A percentile compares a stretch with the other conserved stretches of the same genome.
phyloP scores from a whole-genome alignment of 2,888 invertebrate species.

The Harpalus rubripes region DNA sequence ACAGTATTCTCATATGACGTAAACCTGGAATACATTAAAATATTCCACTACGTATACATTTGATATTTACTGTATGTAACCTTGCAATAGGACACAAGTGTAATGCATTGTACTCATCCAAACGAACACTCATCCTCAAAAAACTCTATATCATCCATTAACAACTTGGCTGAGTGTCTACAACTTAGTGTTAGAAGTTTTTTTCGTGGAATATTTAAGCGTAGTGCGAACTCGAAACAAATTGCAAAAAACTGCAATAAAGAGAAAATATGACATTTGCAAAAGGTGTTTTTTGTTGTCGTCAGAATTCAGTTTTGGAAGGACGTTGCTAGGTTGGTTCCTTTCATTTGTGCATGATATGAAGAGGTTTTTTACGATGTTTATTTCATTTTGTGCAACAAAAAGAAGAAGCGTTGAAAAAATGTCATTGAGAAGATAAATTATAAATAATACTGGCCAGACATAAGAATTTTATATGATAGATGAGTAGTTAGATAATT shows the following conservation, averaged over 20 bases:
- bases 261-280: slow-evolving; percentile 58
- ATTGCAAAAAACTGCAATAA: slow-evolving; percentile 44
- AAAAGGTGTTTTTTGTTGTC: neutral
- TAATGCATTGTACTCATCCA: slow-evolving; percentile 56
- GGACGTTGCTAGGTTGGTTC: slow-evolving; percentile 54
- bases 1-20: slow-evolving; percentile 38
- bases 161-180: neutral
- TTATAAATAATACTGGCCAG: neutral
- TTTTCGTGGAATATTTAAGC: slow-evolving; percentile 55
- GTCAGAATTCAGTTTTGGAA: slow-evolving; percentile 25
- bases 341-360: slow-evolving; percentile 31
- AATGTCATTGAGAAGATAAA: neutral
- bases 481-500: too few relatives aligned
- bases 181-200: slow-evolving; percentile 56
- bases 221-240: slow-evolving; percentile 42
- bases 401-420: neutral
- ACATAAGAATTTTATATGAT: too few relatives aligned
- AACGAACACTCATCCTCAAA: neutral
- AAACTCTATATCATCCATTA: neutral
- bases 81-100: slow-evolving; percentile 64
- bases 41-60: slow-evolving; percentile 61
- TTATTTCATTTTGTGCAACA: slow-evolving; percentile 12
- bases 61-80: slow-evolving; percentile 58
- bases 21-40: slow-evolving; percentile 58
- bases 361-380: slow-evolving; percentile 12